Evolutionary conservation across 2,888 invertebrate species (phyloP).

Genomic region (Hydropsyche betteni): DNA sequence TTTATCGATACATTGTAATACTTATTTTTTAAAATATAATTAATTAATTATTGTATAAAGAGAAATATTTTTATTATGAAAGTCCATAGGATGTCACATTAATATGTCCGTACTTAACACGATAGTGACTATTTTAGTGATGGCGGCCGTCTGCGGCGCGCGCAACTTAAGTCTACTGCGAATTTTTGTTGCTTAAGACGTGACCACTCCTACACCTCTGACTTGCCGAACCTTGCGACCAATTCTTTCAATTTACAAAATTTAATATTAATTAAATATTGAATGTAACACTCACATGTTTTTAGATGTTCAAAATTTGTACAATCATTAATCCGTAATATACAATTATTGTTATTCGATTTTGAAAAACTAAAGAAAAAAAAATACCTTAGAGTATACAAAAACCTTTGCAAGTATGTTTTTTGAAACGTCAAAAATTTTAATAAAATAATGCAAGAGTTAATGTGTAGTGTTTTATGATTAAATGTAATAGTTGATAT

Average conservation of each 20-base stretch:
- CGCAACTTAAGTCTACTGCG: conserved; percentile 15
- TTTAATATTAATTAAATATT: conserved; percentile 43
- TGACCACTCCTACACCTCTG: conserved; percentile 41
- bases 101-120: conserved; percentile 22
- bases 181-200: conserved; percentile 21
- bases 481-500: conserved; percentile 47
- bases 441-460: conserved; percentile 31
- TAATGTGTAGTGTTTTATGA: conserved; percentile 49
- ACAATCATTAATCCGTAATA: conserved; percentile 50
- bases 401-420: conserved; percentile 45
- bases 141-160: neutral
- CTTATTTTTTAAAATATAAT: conserved; percentile 41
- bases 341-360: conserved; percentile 24
- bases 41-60: conserved; percentile 34
- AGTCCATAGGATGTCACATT: conserved; percentile 11
- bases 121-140: conserved; percentile 18
- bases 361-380: conserved; percentile 14
- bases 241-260: conserved; percentile 51
- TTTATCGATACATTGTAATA: conserved; percentile 42
- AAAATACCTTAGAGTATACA: conserved; percentile 35
- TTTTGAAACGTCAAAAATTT: conserved; percentile 33
- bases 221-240: conserved; percentile 48
- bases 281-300: conserved; percentile 44
- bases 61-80: conserved; percentile 25
- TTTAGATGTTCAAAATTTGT: conserved; percentile 52